Base-by-base conservation (phyloP, 2,113 vertebrate genomes). In the Circaetus cinerascens region DNA sequence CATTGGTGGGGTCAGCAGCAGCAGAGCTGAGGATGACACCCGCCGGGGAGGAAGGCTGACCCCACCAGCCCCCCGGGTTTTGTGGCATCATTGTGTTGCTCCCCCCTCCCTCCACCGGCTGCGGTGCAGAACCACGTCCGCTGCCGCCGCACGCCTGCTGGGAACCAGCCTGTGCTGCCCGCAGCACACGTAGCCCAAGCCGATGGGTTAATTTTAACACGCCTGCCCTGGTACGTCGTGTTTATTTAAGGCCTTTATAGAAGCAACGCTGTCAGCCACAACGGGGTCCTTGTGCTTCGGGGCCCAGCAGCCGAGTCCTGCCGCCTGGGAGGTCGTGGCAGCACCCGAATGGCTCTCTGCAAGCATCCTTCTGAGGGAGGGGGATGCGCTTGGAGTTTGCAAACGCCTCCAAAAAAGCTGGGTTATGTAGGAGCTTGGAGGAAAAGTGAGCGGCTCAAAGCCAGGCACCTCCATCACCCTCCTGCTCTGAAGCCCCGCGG, bases 91-190 rank as follows among this genome's bases (percentile, higher is more conserved):
- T 41, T 32, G 48, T 45, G 40, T 67, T 18, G 0, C 5, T 5
- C 12, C 15, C 14, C 36, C 10, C 0, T 16, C 55, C 60, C 43
- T 64, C 8, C 16, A 1, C 1, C 0, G 5, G 25, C n/a, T 74
- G 72, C 1, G 4, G 51, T 41, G 60, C 55, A 82, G 51, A 95
- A 25, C 60, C 64, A 21, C 20, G 1, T 25, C 15, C 2, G 4
- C 29, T 10, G 2, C 36, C 5, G 5, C 68, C 2, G 1, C 40
- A 12, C 1, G 7, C 11, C 34, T 71, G 50, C 50, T 90, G 90
- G 60, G 64, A 85, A 43, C 26, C 48, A 38, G 56, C 19, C 43
- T 25, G 55, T 0, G 9, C 22, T 74, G 36, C 41, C 87, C 74
- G 2, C 87, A 69, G 77, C 50, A 77, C 85, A 73, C 50, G 0